Base-by-base conservation (phyloP, 92 coral and sea anemone genomes). In the Pocillopora meandrina region DNA sequence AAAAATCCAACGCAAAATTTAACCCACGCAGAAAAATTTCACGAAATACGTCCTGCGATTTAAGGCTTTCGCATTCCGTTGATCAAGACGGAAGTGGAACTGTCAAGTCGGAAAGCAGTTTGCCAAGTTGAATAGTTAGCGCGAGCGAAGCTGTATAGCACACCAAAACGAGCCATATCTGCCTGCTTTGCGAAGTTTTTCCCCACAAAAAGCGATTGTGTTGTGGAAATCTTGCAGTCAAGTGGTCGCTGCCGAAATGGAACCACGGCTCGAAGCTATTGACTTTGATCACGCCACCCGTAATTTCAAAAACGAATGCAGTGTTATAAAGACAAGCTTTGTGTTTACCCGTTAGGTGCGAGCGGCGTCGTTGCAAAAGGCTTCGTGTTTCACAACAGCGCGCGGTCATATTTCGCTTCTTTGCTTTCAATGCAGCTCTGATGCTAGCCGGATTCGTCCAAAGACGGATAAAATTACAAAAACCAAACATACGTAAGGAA, bases 401-500 rank as follows among this genome's bases (percentile, higher is more conserved):
- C 56, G 65, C 83, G 55, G 68, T 74, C 86, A 83, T 83, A 83
- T 61, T 71, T 26, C 86, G 59, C 52, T 42, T 42, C 52, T 42
- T 42, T 2, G 52, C 8, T 42, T 3, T 42, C 52, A 42, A 42
- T 42, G 52, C 52, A 42, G 52, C 52, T 42, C 52, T 42, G 8
- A 42, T 7, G 52, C 4, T 3, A 42, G 52, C 52, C 52, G 52
- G 17, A 20, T 12, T 33, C 66, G 34, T 73, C 33, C 74, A 52
- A 52, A 35, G 59, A 59, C 61, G 81, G 33, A 34, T 77, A 62
- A 12, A 62, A 52, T 74, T 72, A 74, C 81, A 74, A 56, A 84
- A 65, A 49, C 70, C 68, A 77, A 89, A 74, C 83, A 76, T 85
- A 89, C 92, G 87, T 89, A 85, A 87, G 72, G 85, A 77, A 80